Base-by-base conservation (phyloP, 1,140 invertebrate genomes). In the Lepidostoma basale region DNA sequence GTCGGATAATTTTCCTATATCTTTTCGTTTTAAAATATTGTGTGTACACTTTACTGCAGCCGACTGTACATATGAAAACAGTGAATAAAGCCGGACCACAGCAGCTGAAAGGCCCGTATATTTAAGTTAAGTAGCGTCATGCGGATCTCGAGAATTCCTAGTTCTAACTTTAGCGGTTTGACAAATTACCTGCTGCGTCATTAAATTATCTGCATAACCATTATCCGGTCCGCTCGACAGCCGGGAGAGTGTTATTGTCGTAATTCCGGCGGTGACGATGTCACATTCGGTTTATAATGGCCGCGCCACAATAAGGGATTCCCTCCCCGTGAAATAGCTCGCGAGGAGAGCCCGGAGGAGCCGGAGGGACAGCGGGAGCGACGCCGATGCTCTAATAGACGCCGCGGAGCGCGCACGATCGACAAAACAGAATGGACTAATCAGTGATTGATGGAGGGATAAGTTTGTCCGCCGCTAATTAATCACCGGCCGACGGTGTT, bases 401-500 rank as follows among this genome's bases (percentile, higher is more conserved):
- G 56, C 40, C 28, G 6, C 25, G 54, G 33, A 40, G 62, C 44
- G 52, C 68, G 68, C 69, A 63, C 49, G 58, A 65, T 64, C 62
- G 70, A 45, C 56, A 23, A 60, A 62, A 66, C 70, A 72, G 67
- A 72, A 72, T 66, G 66, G 66, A 60, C 65, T 72, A 72, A 72
- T 72, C 70, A 60, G 62, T 72, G 70, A 72, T 72, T 72, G 70
- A 72, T 72, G 66, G 40, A 33, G 36, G 49, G 62, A 30, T 39
- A 59, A 72, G 44, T 65, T 72, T 66, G 60, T 59, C 39, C 30
- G 47, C 45, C 23, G 39, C 66, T 72, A 68, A 72, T 72, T 72
- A 72, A 72, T 72, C 69, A 68, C 62, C 56, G 44, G n/a, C 10
- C 36, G 36, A 47, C 47, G 18, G 49, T 60, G 59, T 69, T 69